Evolutionary conservation across 2,113 vertebrate species (phyloP).

Genomic region (Tragelaphus scriptus): DNA sequence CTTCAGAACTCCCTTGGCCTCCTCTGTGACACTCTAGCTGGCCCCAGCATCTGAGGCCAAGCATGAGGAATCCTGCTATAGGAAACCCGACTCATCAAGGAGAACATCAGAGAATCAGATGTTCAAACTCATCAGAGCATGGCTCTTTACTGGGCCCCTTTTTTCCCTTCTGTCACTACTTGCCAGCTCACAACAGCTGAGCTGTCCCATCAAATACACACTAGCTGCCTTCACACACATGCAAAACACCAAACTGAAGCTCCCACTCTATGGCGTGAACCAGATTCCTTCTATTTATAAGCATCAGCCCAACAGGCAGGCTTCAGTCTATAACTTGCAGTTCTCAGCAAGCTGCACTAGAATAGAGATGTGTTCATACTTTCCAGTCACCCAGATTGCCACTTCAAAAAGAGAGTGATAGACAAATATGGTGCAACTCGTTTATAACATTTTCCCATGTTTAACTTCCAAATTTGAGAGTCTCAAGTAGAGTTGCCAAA

Average conservation of each 20-base stretch:
- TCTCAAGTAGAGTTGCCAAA: constrained; percentile 58
- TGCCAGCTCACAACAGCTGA: constrained; percentile 16
- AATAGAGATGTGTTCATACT: constrained; percentile 70
- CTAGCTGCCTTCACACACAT: constrained; percentile 8
- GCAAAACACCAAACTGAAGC: constrained; percentile 9
- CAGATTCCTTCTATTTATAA: constrained; percentile 65
- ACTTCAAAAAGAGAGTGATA: constrained; percentile 69
- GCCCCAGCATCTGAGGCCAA: too few relatives aligned
- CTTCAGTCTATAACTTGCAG: constrained; percentile 48
- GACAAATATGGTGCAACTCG: constrained; percentile 64
- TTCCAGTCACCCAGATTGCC: constrained; percentile 70
- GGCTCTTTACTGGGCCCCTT: neutral
- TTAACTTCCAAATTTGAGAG: constrained; percentile 72
- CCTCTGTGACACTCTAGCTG: neutral
- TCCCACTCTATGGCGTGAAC: neutral
- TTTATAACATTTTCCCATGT: constrained; percentile 73
- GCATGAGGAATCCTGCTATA: neutral
- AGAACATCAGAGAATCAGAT: neutral
- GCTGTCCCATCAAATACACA: neutral
- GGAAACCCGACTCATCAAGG: neutral
- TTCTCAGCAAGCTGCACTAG: constrained; percentile 58
- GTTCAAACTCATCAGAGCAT: neutral
- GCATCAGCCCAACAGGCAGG: constrained; percentile 54
- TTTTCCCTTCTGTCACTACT: neutral
- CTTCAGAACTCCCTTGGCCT: neutral